Conservation (phyloP, 2,888 invertebrate species). For the Cataglyphis albicans region DNA sequence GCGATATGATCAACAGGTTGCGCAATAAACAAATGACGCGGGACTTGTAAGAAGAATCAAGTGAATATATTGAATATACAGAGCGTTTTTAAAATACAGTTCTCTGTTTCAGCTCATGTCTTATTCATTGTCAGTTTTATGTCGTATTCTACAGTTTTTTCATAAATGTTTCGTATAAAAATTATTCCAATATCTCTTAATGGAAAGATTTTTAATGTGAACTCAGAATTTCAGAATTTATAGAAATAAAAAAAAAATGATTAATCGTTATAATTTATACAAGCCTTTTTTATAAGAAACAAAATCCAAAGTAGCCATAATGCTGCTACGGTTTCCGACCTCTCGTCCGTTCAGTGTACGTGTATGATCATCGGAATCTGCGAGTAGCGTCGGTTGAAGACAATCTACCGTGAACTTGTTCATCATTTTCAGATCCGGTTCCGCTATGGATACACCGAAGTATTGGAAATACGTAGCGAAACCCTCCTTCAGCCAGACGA, state of each 20-base stretch:
- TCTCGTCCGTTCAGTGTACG: slow-evolving; percentile 87
- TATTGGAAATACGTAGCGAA: slow-evolving; percentile 87
- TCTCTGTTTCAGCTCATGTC: background rate
- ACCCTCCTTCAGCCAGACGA: slow-evolving; percentile 86
- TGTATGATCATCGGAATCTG: slow-evolving; percentile 86
- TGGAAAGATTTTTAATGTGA: background rate
- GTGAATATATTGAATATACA: background rate
- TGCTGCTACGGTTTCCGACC: slow-evolving; percentile 87
- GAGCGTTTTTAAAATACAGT: background rate
- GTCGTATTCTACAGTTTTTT: background rate
- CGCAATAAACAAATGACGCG: background rate
- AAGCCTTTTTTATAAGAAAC: slow-evolving; percentile 89
- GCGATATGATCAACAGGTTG: slow-evolving; percentile 23
- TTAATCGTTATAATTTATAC: background rate
- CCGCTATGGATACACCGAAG: slow-evolving; percentile 63
- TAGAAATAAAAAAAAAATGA: background rate
- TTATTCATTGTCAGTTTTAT: background rate
- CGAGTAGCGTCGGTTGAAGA: slow-evolving; percentile 81
- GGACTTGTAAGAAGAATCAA: background rate
- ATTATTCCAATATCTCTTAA: background rate
- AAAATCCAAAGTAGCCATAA: slow-evolving; percentile 87
- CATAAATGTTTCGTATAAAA: background rate
- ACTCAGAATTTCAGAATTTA: background rate
- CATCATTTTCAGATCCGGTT: slow-evolving; percentile 83
- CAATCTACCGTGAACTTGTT: slow-evolving; percentile 86